phyloP scores from a whole-genome alignment of 2,113 vertebrate genomes.

The Rhinoptilus africanus region DNA sequence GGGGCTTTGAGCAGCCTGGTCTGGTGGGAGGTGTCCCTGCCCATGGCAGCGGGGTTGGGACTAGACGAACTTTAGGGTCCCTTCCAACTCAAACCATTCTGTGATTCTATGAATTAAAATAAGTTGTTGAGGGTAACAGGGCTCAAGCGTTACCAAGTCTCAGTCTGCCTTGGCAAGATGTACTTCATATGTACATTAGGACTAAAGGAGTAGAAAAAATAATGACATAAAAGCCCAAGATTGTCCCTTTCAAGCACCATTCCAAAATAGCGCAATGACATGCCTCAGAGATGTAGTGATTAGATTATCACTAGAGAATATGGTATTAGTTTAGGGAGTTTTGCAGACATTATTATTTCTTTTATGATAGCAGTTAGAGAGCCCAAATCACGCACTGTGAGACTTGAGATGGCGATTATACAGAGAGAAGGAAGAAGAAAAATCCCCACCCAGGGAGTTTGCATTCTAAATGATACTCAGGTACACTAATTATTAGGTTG shows the following conservation, averaged over 20 bases:
- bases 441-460: constrained; percentile 32
- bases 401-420: constrained; percentile 22
- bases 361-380: constrained; percentile 24
- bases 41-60: not conserved
- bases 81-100: not conserved
- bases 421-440: constrained; percentile 13
- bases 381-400: not conserved
- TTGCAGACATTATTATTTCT: constrained; percentile 10
- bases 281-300: not conserved
- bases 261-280: not conserved
- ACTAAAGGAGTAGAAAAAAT: not conserved
- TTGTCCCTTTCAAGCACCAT: not conserved
- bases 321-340: not conserved
- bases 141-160: not conserved
- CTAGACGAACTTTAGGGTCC: not conserved
- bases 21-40: not conserved
- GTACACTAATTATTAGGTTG: constrained; percentile 55
- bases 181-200: not conserved
- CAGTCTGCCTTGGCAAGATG: not conserved
- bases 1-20: not conserved
- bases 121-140: not conserved
- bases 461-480: constrained; percentile 34
- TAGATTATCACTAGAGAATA: constrained; percentile 24
- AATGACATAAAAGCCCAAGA: not conserved
- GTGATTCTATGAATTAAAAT: not conserved